phyloP scores from a whole-genome alignment of 2,888 invertebrate species.

The Ochropleura leucogaster region DNA sequence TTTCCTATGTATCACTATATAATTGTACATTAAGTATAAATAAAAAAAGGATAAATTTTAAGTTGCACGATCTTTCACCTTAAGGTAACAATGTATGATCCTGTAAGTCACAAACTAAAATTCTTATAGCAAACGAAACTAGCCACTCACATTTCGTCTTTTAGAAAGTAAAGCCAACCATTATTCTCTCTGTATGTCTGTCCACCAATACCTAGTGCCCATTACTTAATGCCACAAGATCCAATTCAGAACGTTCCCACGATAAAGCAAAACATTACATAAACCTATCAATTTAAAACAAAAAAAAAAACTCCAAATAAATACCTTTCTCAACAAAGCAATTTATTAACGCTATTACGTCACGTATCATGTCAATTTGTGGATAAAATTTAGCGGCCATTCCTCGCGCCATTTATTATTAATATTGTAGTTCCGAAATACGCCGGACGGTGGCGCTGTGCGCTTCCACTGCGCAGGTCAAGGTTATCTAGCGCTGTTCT shows the following conservation, averaged over 20 bases:
- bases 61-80: too few species aligned
- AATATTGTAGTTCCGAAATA: slow-evolving; percentile 69
- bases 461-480: slow-evolving; percentile 83
- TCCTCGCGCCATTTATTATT: slow-evolving; percentile 74
- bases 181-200: neutral
- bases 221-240: slow-evolving; percentile 21
- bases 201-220: slow-evolving; percentile 1
- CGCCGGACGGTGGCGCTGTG: slow-evolving; percentile 67
- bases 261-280: slow-evolving; percentile 38
- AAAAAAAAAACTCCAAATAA: slow-evolving; percentile 47
- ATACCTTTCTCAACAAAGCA: slow-evolving; percentile 49
- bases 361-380: slow-evolving; percentile 64
- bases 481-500: slow-evolving; percentile 75
- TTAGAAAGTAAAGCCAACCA: neutral
- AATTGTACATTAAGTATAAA: too few species aligned
- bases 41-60: too few species aligned
- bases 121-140: neutral
- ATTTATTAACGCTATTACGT: slow-evolving; percentile 59
- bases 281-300: slow-evolving; percentile 54
- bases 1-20: too few species aligned
- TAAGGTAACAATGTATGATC: too few species aligned
- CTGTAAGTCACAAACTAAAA: neutral
- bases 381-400: slow-evolving; percentile 64
- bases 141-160: neutral
- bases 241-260: slow-evolving; percentile 28